Base-by-base conservation (phyloP, 1,140 invertebrate species). In the Bathynomus jamesi region DNA sequence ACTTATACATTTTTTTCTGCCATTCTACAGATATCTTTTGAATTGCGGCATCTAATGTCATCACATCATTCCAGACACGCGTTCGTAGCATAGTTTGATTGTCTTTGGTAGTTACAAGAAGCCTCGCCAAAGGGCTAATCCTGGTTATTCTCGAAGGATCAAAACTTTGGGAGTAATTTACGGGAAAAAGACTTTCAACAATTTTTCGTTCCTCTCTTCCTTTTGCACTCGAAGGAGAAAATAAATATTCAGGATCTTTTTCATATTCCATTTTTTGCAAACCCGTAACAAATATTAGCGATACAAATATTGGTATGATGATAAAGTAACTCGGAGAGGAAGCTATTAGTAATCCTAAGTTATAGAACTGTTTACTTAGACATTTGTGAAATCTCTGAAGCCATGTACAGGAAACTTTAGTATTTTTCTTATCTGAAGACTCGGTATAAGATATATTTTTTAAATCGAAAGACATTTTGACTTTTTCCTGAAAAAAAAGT, bases 171-270 rank as follows among this genome's bases (percentile, higher is more conserved):
- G 89, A 90, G 80, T 94, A 94, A 81, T 96, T 95, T 68, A 94
- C 89, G 84, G 91, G 94, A 81, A 95, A 96, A 76, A 87, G 71
- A 73, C 88, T 85, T 79, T 95, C 92, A 24, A 93, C 89, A 62
- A 94, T 86, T n/a, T 87, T 86, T 75, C 93, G 85, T 79, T 95
- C 93, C 63, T 85, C 82, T 69, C 82, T 82, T 2, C 81, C 91
- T 69, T 89, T 88, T 0, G 93, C 93, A 78, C 91, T 89, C 65
- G 92, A 85, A 0, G 93, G 93, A 13, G 91, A 92, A 83, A 95
- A 96, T 5, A 96, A 85, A 82, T 94, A 95, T 81, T 95, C 93
- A 0, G 93, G 93, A 83, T 96, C 93, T 81, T 94, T 93, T 84
- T 93, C 91, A 82, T 93, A 94, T 75, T 90, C 83, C 62, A 95